These are phyloP conservation scores for Fulmarus glacialis DNA, from an alignment of 2,113 vertebrate species.

Conservation along the genomic window DNA sequence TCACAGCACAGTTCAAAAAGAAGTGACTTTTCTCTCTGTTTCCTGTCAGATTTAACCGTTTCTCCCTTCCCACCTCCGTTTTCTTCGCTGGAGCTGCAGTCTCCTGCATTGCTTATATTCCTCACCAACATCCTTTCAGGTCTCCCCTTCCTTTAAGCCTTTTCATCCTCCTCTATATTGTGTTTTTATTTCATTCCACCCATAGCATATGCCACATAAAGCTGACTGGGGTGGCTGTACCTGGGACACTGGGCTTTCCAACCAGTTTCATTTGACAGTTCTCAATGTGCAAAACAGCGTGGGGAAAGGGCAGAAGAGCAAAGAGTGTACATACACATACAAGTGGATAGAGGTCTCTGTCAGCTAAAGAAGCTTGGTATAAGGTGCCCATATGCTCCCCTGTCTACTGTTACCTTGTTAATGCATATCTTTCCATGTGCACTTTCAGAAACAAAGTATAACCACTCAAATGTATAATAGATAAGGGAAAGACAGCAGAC, in stretches of 20 bases:
- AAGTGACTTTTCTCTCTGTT: neutral
- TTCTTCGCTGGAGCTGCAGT: neutral
- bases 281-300: fast-evolving
- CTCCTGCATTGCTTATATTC: fast-evolving
- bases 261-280: neutral
- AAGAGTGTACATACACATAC: fast-evolving
- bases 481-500: slow-evolving; percentile 28
- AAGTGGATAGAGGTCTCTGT: neutral
- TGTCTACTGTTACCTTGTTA: neutral
- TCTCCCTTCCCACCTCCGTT: neutral
- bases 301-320: neutral
- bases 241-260: neutral
- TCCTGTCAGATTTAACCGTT: neutral
- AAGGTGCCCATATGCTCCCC: neutral
- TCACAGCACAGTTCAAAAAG: neutral
- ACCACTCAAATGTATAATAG: slow-evolving; percentile 12
- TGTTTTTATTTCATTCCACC: neutral
- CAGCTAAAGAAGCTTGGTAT: neutral
- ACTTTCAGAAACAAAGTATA: neutral
- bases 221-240: neutral
- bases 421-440: neutral
- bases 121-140: neutral
- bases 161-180: neutral
- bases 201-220: fast-evolving
- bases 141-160: neutral